Evolutionary conservation across 2,113 vertebrate genomes (phyloP), one percentile per base, ranked within the genome.

Genomic region (Zosterops lateralis): DNA sequence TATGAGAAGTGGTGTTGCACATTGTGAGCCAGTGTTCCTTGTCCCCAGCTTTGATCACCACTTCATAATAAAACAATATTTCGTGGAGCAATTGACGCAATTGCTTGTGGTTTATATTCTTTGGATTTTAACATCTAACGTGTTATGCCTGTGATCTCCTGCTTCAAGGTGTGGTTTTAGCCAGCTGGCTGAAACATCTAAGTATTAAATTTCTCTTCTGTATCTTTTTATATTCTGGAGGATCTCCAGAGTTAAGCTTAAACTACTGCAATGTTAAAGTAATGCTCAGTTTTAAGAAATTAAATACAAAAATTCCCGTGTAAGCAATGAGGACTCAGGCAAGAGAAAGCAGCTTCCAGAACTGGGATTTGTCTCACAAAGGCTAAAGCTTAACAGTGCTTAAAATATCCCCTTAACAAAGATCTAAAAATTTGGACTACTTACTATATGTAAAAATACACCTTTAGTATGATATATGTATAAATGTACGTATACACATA

Each of bases 81-180:
- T 29, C 3, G 0, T 86, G 77, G 73, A 84, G 74, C 77, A 84
- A 53, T 85, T 89, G 90, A 73, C 2, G 11, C 54, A 79, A 24
- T 76, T 84, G 84, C 65, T 78, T 60, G 57, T 75, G 87, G 81
- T 89, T 94, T 87, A 78, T 91, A 14, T 82, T 84, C 61, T 56
- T 89, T 38, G 40, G n/a, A 45, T 75, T 89, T 82, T 84, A 45
- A 4, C 88, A 89, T 71, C 61, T 72, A n/a, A 10, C 1, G 1
- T 16, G 21, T 82, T 82, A n/a, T 47, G 62, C 66, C 36, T 94
- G 58, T 82, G 84, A 76, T 85, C 65, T 84, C 84, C 85, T 95
- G 78, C 66, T 84, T 82, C 77, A 45, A 90, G 89, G 84, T 89
- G 66, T 84, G 80, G 68, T 92, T 95, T 95, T 87, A 84, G 76